Base-by-base conservation (phyloP, 2,797 vertebrate genomes). In the Chelon labrosus region DNA sequence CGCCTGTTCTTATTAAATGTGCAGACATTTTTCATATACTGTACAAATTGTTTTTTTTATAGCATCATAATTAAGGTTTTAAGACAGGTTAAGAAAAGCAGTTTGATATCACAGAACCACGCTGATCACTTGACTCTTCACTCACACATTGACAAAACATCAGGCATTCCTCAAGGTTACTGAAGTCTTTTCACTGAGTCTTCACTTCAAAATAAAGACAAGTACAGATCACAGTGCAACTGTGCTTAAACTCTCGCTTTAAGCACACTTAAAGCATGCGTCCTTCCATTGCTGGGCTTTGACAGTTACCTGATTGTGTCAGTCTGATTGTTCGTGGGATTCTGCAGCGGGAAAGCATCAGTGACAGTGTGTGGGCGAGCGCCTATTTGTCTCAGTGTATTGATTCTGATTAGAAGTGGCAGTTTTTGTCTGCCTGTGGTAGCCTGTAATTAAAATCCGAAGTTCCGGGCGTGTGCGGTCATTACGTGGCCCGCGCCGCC, bases 381-480 rank as follows among this genome's bases (percentile, higher is more conserved):
- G 50, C 20, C 51, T 67, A 16, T 80, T 77, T 76, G 69, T 75
- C 53, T 76, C 19, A 31, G 46, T 42, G 56, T 20, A 57, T 70
- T 74, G 82, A 81, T 69, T 73, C 47, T 81, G 78, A 89, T 84
- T 83, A 75, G 53, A 84, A 65, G 80, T 82, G 79, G 76, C 85
- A 8, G 70, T 65, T 86, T 79, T 44, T 71, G 62, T 82, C 75
- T 54, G 57, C 61, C 65, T 22, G 55, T 65, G 55, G 70, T 84
- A 80, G 63, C 71, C 62, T 79, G 65, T 86, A 81, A 90, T 88
- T 89, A 85, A 80, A 90, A 78, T 53, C 79, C 17, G 56, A 65
- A 61, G 62, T 70, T 70, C 31, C 8, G 44, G 56, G 70, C 75
- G 62, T 66, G 67, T 65, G 47, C 6, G 4, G 74, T 73, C 65